Evolutionary conservation across 2,113 vertebrate species (phyloP).

Genomic region (Poecile atricapillus): DNA sequence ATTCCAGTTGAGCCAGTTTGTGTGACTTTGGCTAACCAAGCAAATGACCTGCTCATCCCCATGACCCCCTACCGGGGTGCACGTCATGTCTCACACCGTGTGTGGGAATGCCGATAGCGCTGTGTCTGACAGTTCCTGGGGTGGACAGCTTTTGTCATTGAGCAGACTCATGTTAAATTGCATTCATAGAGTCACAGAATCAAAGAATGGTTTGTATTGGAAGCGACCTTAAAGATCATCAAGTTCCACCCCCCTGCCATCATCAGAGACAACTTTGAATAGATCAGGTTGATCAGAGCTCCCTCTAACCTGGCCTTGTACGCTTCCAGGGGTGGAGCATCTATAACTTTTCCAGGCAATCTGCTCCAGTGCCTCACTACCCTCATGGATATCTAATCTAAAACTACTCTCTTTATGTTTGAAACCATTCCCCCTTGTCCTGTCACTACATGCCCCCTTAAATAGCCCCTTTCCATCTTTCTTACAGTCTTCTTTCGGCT

Average conservation of each 20-base stretch:
- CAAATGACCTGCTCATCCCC: not conserved
- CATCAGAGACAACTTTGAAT: not conserved
- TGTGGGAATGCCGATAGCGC: not conserved
- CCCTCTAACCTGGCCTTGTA: not conserved
- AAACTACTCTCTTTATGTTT: not conserved
- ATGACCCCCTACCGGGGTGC: not conserved
- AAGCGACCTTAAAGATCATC: not conserved
- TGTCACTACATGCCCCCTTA: not conserved
- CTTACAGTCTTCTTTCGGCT: not conserved
- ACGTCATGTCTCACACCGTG: rapidly evolving
- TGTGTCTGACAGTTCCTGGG: not conserved
- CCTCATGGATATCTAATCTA: not conserved
- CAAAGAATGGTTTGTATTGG: not conserved
- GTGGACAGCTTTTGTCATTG: not conserved
- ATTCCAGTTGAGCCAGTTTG: not conserved
- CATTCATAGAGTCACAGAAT: not conserved
- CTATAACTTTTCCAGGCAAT: not conserved
- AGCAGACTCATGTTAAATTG: not conserved
- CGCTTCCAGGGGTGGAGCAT: not conserved
- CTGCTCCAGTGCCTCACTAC: not conserved
- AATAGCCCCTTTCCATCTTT: not conserved
- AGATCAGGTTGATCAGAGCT: not conserved
- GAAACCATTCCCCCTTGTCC: not conserved
- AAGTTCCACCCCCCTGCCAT: not conserved
- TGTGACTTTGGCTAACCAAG: not conserved